Base-by-base conservation (phyloP, 1,140 invertebrate species). In the Pogonognathellus flavescens region DNA sequence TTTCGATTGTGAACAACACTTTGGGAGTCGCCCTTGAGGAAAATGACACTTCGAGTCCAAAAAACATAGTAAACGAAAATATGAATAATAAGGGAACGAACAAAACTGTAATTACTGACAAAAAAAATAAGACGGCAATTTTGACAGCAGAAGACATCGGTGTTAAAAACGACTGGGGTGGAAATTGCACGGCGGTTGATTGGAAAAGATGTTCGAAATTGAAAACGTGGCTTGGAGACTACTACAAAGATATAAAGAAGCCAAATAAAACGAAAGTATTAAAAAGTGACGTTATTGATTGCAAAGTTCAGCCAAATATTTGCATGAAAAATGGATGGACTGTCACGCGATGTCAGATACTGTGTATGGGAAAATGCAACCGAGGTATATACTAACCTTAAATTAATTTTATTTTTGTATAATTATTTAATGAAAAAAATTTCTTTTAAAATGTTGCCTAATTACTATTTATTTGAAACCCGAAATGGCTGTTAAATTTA, bases 321-420 rank as follows among this genome's bases (percentile, higher is more conserved):
- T 88, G 87, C 66, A 59, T 86, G 55, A 62, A 60, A 41, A 88
- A 86, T 66, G 87, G 87, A 22, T 86, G 85, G 85, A 86, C 85
- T 8, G 85, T 86, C 1, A 86, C 82, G 16, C 66, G 85, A 14
- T 86, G 85, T 62, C 81, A 83, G n/a, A 59, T 86, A 2, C 41
- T 83, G 4, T 86, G 85, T 13, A 86, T 86, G 85, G 52, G 62
- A 20, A 83, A 13, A n/a, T 83, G 85, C 11, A 86, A 83, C 57
- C 14, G 31, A 52, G 55, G 81, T 83, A 76, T 18, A 49, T 8
- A 3, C 6, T 41, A 3, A 3, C 6, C 6, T 41, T 6, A 41
- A 41, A 3, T 57, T n/a, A 13, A 6, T 57, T 41, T 41, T 41
- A 41, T 41, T 41, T 41, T 41, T 57, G n/a, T 57, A 57, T 41